Base-by-base conservation (phyloP, 1,140 invertebrate genomes). In the Planococcus citri region DNA sequence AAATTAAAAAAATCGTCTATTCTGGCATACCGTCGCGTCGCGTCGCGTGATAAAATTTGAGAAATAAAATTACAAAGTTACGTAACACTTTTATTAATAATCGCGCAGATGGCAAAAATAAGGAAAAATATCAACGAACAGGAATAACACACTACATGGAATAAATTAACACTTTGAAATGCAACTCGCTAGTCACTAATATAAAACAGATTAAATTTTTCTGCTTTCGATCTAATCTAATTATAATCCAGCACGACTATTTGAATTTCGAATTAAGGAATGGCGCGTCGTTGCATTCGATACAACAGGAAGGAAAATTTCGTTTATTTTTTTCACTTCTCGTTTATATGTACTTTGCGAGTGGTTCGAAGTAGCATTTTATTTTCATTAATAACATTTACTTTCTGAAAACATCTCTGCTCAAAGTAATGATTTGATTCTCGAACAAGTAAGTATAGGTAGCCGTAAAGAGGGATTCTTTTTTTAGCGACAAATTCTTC, bases 161-260 rank as follows among this genome's bases (percentile, higher is more conserved):
- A 51, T n/a, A 17, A 51, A 51, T 51, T 51, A 51, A 51, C 41
- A 14, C 6, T 17, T 3, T 51, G n/a, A 51, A 51, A 51, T 51
- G 41, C n/a, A 51, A 51, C 41, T 33, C 12, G 41, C 41, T 51
- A 51, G 6, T 33, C 12, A 17, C 41, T 51, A 51, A 51, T 51
- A 51, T 51, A 51, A 51, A 51, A 51, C 17, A 51, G 41, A 51
- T 51, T 51, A 51, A 51, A 51, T 51, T 51, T 51, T 51, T 51
- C 17, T 51, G 4, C 3, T 51, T 51, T 51, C 6, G 6, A 51
- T 51, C n/a, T 51, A 51, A 51, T 51, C 17, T 51, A 14, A 51
- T 51, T 51, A 51, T 20, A 51, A 51, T 51, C 41, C n/a, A 17
- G 12, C 17, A 17, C n/a, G n/a, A 51, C 3, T 3, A 33, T 33